Evolutionary conservation across 1,140 invertebrate genomes (phyloP), one percentile per base, ranked within the genome.

Genomic region (Cephus cinctus): DNA sequence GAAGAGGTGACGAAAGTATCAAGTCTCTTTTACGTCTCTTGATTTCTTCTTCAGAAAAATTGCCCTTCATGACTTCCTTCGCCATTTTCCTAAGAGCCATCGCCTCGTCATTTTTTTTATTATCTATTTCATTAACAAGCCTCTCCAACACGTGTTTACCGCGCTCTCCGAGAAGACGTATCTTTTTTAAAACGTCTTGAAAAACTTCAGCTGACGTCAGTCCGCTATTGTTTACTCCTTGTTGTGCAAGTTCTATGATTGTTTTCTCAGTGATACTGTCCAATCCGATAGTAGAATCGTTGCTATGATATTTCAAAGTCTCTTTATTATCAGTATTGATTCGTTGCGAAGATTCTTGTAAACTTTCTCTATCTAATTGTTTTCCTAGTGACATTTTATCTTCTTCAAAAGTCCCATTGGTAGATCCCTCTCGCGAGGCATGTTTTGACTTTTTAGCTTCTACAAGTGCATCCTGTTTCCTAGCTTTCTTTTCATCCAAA

Each of bases 121-220:
- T 54, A 39, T 64, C 56, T 23, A 76, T 69, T 38, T 75, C 66
- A 11, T 67, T 43, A 40, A 77, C 75, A 2, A 86, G 59, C 50
- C 61, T 77, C 9, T 73, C 55, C 5, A 86, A 59, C 9, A 84
- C 76, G 14, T 65, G 58, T 41, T 75, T 75, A 0, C 82, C 81
- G 34, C 78, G 75, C 4, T 76, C 65, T 2, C 83, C 83, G 2
- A 85, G 56, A 0, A 67, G 73, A 40, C 75, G 71, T 5, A 86
- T 63, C 53, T 78, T 81, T 6, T 67, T 67, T n/a, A 85, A 55
- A 2, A 86, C 69, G 15, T 83, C 80, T 47, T 80, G 69, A 38
- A 83, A 79, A 0, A 84, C 68, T 65, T 86, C 84, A 5, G 69
- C 75, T 0, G 83, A 85, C 15, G 69, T 75, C 36, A 52, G 44